phyloP scores from a whole-genome alignment of 2,888 invertebrate species.

The Colletes collaris region DNA sequence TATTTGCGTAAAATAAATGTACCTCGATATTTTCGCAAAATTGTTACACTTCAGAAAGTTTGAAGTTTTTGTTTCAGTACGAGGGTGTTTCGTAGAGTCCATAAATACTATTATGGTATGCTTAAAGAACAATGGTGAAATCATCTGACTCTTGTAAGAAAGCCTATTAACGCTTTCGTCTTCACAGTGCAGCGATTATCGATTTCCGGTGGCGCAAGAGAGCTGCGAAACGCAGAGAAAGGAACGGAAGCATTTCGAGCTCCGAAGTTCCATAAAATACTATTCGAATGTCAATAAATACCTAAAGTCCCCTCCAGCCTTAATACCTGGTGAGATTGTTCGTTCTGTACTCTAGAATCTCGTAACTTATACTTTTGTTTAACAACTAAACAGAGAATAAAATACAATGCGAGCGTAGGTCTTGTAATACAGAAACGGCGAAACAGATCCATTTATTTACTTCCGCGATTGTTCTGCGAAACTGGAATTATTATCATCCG shows the following conservation, averaged over 20 bases:
- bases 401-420: not conserved
- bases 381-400: not conserved
- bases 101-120: slow-evolving; percentile 23
- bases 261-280: slow-evolving; percentile 23
- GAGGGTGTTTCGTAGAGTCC: not conserved
- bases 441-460: not conserved
- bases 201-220: slow-evolving; percentile 20
- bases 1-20: slow-evolving; percentile 1
- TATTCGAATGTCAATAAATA: slow-evolving; percentile 33
- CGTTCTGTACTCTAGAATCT: not conserved
- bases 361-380: slow-evolving; percentile 1
- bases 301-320: not conserved
- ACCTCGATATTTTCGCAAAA: not conserved
- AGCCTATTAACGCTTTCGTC: slow-evolving; percentile 50
- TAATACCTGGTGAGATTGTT: not conserved
- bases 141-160: slow-evolving; percentile 26
- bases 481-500: not conserved
- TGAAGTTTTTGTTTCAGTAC: slow-evolving; percentile 7
- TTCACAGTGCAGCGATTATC: slow-evolving; percentile 36
- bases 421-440: not conserved
- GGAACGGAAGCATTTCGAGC: not conserved
- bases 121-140: not conserved
- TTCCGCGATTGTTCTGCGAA: not conserved
- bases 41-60: slow-evolving; percentile 1
- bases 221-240: not conserved